A percentile compares a stretch with the other conserved stretches of the same genome.
Evolutionary conservation across 2,888 invertebrate genomes (phyloP).

Genomic region (Eulithis testata): DNA sequence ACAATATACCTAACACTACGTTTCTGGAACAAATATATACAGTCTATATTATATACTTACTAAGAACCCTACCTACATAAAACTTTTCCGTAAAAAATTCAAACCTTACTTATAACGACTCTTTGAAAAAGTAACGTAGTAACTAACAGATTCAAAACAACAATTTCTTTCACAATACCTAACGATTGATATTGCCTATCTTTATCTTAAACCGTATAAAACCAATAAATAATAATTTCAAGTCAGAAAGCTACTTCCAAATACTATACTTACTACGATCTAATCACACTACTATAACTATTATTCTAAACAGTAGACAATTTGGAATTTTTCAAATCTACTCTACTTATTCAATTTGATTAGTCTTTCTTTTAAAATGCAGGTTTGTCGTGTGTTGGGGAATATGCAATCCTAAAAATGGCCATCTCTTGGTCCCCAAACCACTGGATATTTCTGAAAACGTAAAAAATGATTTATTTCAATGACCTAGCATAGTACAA

Average conservation of each 20-base stretch:
- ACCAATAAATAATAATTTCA: no score
- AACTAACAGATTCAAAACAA: slow-evolving; percentile 16
- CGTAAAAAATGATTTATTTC: not conserved
- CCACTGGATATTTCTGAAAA: slow-evolving; percentile 13
- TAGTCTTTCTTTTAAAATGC: not conserved
- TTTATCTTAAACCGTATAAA: not conserved
- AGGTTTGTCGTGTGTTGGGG: not conserved
- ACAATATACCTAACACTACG: no score
- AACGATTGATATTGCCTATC: no score
- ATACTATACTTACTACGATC: no score
- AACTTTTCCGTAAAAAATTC: slow-evolving; percentile 1
- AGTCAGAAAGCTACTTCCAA: no score
- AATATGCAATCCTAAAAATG: not conserved
- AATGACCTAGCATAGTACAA: no score
- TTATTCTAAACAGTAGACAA: not conserved
- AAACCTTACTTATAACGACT: slow-evolving; percentile 19
- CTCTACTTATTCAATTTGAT: not conserved
- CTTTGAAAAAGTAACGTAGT: slow-evolving; percentile 13
- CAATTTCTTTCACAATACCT: not conserved
- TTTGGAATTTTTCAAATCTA: slow-evolving; percentile 1
- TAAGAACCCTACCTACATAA: not conserved
- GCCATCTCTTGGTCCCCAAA: slow-evolving; percentile 23
- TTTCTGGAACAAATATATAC: no score
- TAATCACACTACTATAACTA: not conserved
- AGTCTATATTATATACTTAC: no score